These are phyloP conservation scores for Aegotheles bennettii DNA, from an alignment of 2,113 vertebrate species.

Conservation along the genomic window DNA sequence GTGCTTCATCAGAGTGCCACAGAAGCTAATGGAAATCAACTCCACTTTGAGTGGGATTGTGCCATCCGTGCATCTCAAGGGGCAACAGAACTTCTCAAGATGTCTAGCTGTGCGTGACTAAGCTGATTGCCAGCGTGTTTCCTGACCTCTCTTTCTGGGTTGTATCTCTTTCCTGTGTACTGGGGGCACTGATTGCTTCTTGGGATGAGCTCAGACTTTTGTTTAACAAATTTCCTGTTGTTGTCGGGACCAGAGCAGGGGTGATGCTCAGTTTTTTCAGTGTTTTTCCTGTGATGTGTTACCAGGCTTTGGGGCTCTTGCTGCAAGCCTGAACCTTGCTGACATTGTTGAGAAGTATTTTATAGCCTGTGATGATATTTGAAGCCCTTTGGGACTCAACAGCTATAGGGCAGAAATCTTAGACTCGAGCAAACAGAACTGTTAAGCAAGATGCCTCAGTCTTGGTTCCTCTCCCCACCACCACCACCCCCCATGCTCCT, in stretches of 20 bases:
- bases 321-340: neutral
- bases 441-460: neutral
- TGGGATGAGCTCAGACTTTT: neutral
- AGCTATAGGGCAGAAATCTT: neutral
- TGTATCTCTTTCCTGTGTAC: neutral
- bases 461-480: neutral
- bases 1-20: neutral
- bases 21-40: neutral
- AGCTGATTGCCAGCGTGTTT: neutral
- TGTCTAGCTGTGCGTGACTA: accelerated
- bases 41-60: neutral
- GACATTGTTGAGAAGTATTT: neutral
- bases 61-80: neutral
- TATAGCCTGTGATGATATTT: neutral
- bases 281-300: neutral
- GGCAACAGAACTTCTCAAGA: neutral
- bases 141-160: neutral
- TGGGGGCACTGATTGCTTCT: neutral
- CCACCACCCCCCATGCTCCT: too few relatives aligned
- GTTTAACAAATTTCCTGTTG: neutral
- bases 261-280: neutral
- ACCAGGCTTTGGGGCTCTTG: neutral
- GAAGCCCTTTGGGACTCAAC: neutral
- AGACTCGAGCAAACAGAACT: neutral
- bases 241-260: neutral